These are phyloP conservation scores for Palythoa heliodiscus DNA, from an alignment of 92 coral and sea anemone genomes.

Conservation along the genomic window DNA sequence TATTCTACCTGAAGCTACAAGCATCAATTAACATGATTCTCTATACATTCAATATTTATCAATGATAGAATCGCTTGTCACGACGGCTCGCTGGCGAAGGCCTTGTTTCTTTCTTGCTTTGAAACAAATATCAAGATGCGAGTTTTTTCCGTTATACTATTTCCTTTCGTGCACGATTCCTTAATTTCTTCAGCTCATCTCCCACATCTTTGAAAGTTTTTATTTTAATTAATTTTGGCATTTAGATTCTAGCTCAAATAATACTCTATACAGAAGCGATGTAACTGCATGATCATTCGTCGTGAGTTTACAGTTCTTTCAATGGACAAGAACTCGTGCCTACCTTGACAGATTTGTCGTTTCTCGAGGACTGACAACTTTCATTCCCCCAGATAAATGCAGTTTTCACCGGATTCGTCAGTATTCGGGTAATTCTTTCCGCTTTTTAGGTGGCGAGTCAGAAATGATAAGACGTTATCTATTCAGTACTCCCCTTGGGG, in stretches of 20 bases:
- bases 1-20: conserved; percentile 41
- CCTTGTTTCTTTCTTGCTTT: background rate
- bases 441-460: conserved; percentile 10
- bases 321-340: background rate
- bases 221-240: background rate
- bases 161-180: background rate
- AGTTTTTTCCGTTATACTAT: background rate
- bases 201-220: background rate
- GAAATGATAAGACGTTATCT: background rate
- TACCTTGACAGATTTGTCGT: background rate
- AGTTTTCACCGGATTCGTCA: conserved; percentile 41
- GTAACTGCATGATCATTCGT: no score
- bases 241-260: background rate
- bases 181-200: conserved; percentile 6
- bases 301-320: no score
- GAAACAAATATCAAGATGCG: background rate
- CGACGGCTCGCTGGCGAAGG: background rate
- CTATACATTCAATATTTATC: conserved; percentile 14
- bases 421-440: conserved; percentile 18
- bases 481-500: background rate
- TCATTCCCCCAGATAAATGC: background rate
- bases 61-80: conserved; percentile 1
- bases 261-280: background rate
- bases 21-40: conserved; percentile 29
- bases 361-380: background rate